Base-by-base conservation (phyloP, 2,797 vertebrate genomes). In the Monodelphis domestica region DNA sequence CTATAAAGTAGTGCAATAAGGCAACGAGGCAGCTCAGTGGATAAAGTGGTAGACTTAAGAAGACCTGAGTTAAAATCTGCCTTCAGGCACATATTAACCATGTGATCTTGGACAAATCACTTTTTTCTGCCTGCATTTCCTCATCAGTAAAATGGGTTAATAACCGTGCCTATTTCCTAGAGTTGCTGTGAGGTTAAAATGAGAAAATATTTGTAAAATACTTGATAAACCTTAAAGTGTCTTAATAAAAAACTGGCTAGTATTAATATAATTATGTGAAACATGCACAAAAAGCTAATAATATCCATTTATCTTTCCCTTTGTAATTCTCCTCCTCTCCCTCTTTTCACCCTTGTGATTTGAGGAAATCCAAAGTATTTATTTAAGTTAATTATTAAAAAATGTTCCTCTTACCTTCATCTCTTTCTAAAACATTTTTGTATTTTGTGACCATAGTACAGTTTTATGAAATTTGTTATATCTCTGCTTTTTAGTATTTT, bases 401-500 rank as follows among this genome's bases (percentile, higher is more conserved):
- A 70, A 1, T 38, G 5, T 78, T 78, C 63, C 17, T 78, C 38
- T 78, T 4, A 6, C 2, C 17, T 38, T 78, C 38, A 78, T 5
- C 63, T 78, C 7, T 78, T 78, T 45, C 7, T 78, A 38, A 63
- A 63, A 70, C 0, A 1, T 70, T 70, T 70, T 63, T n/a, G 30
- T 63, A 14, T 33, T 63, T 78, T 78, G 63, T 78, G 17, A 78
- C 78, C 17, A 24, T n/a, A 24, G 2, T 9, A 12, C 11, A 53
- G 21, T 84, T 84, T 84, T 84, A 26, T 45, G 50, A 50, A 84
- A 84, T 84, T 50, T n/a, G 12, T 95, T 90, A 88, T 59, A 53
- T 54, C 92, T 95, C 6, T 6, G 63, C 88, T 88, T 95, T 88
- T 38, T 89, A 89, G 2, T 50, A 53, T 57, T 95, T 95, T 92